phyloP scores from a whole-genome alignment of 2,113 vertebrate species.

The Salminus brasiliensis region DNA sequence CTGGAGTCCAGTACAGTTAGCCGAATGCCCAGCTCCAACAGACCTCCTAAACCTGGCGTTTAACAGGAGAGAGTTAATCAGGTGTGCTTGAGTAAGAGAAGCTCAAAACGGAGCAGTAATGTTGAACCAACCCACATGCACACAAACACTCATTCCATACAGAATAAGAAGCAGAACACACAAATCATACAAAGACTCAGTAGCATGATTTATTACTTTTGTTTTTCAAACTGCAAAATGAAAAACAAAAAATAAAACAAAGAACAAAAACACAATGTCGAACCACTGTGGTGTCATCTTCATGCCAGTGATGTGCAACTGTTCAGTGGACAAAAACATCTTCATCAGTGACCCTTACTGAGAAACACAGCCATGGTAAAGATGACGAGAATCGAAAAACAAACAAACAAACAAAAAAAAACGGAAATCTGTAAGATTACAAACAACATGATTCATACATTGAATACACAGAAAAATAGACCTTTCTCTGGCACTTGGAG shows the following conservation, averaged over 20 bases:
- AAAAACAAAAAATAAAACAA: conserved; percentile 42
- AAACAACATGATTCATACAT: conserved; percentile 48
- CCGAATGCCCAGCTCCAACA: no score
- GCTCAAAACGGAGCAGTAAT: no score
- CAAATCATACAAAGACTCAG: conserved; percentile 24
- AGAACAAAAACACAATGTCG: conserved; percentile 47
- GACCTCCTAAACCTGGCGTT: no score
- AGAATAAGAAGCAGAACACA: neutral
- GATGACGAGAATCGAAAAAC: conserved; percentile 37
- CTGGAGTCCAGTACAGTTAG: no score
- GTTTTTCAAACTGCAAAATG: conserved; percentile 55
- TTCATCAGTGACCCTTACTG: conserved; percentile 28
- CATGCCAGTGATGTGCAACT: conserved; percentile 58
- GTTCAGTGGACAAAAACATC: conserved; percentile 37
- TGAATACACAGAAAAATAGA: conserved; percentile 61
- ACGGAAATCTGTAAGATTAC: conserved; percentile 46
- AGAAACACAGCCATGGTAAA: conserved; percentile 47
- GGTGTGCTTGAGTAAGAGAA: no score
- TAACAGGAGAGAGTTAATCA: no score
- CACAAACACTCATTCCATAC: no score
- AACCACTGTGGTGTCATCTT: conserved; percentile 43
- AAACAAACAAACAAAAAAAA: neutral
- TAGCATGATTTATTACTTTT: conserved; percentile 52
- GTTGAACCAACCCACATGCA: no score
- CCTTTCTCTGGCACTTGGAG: conserved; percentile 63